Base-by-base conservation (phyloP, 2,113 vertebrate species). In the Equus quagga region DNA sequence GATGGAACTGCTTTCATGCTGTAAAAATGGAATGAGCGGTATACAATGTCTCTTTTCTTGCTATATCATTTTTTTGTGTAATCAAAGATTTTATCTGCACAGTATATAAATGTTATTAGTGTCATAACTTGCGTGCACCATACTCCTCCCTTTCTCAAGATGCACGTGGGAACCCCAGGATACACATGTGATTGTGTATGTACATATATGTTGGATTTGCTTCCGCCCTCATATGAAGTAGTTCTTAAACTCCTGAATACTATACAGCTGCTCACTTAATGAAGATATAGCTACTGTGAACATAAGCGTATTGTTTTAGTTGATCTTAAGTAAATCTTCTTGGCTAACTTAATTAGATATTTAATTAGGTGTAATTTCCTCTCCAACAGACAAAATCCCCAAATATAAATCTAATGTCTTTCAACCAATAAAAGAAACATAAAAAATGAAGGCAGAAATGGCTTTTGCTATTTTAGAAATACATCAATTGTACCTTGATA, bases 31-130 rank as follows among this genome's bases (percentile, higher is more conserved):
- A 98, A 95, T 23, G 72, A 98, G 97, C 97, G 91, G 97, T 98
- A 96, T 96, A 98, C 97, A 98, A 98, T 97, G 97, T 98, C 97
- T 96, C 91, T 98, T 97, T 98, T 97, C 95, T 96, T 98, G 97
- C 95, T 98, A 96, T 28, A 26, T 95, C 96, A 96, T 98, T 98
- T 98, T 98, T 98, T 98, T 92, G 96, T 98, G 97, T 98, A 98
- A 98, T 98, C 98, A 19, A 24, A 98, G 94, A 97, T 92, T 98
- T 75, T 94, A 98, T 97, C 95, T 98, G 98, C 96, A 98, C 97
- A 98, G 89, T 93, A 97, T 98, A 92, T 97, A 96, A 98, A 97
- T 98, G 94, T 94, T 96, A 83, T 75, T 81, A 90, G 97, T 96
- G 96, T 96, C 96, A 75, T 96, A 91, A 84, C 96, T 96, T 96